phyloP scores from a whole-genome alignment of 2,888 invertebrate species.

The Drosophila glabriapex region DNA sequence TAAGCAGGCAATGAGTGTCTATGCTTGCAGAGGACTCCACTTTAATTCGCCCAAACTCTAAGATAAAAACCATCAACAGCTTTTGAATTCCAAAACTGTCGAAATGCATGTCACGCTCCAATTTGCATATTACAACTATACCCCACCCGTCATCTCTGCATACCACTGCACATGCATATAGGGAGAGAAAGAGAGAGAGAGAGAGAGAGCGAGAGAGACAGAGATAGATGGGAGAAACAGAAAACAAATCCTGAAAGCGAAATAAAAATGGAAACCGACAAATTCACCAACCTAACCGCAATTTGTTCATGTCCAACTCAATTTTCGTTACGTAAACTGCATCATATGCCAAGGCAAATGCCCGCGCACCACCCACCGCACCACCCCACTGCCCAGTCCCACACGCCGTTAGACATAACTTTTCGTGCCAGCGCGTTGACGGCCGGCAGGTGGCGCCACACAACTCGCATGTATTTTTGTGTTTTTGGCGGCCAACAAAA shows the following conservation, averaged over 20 bases:
- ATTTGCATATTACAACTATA: constrained; percentile 67
- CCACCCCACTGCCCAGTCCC: not conserved
- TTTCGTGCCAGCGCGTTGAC: constrained; percentile 50
- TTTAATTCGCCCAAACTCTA: constrained; percentile 28
- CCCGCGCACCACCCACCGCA: not conserved
- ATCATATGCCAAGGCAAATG: constrained; percentile 66
- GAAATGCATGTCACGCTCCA: constrained; percentile 79
- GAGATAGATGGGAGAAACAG: constrained; percentile 20
- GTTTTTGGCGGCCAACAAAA: constrained; percentile 46
- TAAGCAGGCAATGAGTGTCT: constrained; percentile 1
- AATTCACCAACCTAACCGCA: constrained; percentile 69
- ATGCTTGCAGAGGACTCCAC: constrained; percentile 1
- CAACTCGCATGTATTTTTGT: constrained; percentile 52
- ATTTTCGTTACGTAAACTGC: constrained; percentile 81
- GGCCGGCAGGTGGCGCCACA: constrained; percentile 42
- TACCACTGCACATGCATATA: constrained; percentile 16
- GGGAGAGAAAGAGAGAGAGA: constrained; percentile 15
- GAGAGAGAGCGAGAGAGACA: constrained; percentile 6
- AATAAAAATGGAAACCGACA: constrained; percentile 46
- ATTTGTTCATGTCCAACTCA: constrained; percentile 80
- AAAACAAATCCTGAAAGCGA: constrained; percentile 37
- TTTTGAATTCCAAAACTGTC: constrained; percentile 63
- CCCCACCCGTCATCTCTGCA: constrained; percentile 8
- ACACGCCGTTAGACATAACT: constrained; percentile 71
- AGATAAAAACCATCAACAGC: constrained; percentile 41